phyloP scores from a whole-genome alignment of 2,113 vertebrate genomes.

The Corydoras maculifer region DNA sequence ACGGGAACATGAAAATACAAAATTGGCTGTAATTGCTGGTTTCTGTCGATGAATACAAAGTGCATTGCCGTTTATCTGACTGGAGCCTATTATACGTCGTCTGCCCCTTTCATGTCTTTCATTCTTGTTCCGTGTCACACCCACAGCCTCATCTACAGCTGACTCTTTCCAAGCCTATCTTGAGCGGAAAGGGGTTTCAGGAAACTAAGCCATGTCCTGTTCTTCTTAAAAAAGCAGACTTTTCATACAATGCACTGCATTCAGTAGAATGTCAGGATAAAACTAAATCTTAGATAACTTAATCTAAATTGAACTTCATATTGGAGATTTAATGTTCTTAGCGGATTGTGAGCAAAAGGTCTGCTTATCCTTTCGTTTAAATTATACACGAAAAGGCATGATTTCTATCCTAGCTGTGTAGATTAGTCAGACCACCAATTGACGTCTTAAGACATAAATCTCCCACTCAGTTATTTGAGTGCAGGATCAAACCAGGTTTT shows the following conservation, averaged over 20 bases:
- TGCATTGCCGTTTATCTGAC: background rate
- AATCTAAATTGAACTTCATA: background rate
- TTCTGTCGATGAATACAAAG: background rate
- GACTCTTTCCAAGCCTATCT: constrained; percentile 17
- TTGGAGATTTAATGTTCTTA: too few relatives aligned
- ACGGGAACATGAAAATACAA: too few relatives aligned
- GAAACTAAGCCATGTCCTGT: constrained; percentile 37
- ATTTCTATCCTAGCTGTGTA: too few relatives aligned
- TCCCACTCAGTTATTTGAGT: too few relatives aligned
- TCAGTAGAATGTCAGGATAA: background rate
- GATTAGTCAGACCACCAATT: too few relatives aligned
- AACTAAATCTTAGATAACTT: background rate
- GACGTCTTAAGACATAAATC: too few relatives aligned
- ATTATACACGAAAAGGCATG: too few relatives aligned
- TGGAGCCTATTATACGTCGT: background rate
- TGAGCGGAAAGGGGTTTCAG: constrained; percentile 25
- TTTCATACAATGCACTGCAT: constrained; percentile 2
- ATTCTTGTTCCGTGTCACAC: background rate
- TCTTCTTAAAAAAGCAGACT: constrained; percentile 17
- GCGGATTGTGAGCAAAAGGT: too few relatives aligned
- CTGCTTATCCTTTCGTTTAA: too few relatives aligned
- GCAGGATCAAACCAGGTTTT: too few relatives aligned
- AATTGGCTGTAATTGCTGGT: background rate
- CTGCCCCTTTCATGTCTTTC: background rate
- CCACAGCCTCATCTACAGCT: background rate